A percentile compares a stretch with the other conserved stretches of the same genome.
Evolutionary conservation across 2,113 vertebrate genomes (phyloP).

Genomic region (Oriolus oriolus): DNA sequence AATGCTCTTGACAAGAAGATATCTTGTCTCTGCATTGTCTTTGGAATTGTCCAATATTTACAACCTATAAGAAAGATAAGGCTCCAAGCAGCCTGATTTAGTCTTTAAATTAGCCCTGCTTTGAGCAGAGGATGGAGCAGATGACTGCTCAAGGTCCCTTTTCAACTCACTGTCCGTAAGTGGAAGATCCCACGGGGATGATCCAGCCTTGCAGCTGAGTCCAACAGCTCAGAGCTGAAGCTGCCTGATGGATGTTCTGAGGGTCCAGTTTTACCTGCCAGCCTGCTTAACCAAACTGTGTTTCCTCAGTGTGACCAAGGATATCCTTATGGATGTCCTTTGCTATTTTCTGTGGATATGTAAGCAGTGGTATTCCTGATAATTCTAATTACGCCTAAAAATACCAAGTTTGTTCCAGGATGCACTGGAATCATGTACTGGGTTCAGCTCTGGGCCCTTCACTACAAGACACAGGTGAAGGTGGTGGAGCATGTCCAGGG

Average conservation of each 20-base stretch:
- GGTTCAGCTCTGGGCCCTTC: background rate
- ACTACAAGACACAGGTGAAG: background rate
- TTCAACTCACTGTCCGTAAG: background rate
- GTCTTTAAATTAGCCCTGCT: background rate
- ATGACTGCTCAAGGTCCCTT: background rate
- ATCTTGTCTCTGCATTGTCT: background rate
- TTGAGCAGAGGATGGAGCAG: background rate
- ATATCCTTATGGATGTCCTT: background rate
- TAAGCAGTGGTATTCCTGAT: background rate
- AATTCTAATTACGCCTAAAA: background rate
- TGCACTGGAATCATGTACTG: background rate
- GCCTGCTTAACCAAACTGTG: background rate
- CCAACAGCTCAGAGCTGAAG: background rate
- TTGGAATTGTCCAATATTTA: background rate
- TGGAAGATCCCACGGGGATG: background rate
- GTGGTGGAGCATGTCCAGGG: background rate
- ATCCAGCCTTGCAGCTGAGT: background rate
- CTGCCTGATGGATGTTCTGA: background rate
- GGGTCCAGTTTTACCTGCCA: background rate
- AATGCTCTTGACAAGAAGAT: background rate
- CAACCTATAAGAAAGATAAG: background rate
- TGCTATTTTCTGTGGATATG: background rate
- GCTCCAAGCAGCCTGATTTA: background rate
- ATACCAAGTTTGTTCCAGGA: accelerated
- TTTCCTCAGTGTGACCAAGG: background rate